Percentiles rank a stretch among this genome's conserved stretches.
Evolutionary conservation across 1,140 invertebrate genomes (phyloP).

Genomic region (Drosophila hydei): DNA sequence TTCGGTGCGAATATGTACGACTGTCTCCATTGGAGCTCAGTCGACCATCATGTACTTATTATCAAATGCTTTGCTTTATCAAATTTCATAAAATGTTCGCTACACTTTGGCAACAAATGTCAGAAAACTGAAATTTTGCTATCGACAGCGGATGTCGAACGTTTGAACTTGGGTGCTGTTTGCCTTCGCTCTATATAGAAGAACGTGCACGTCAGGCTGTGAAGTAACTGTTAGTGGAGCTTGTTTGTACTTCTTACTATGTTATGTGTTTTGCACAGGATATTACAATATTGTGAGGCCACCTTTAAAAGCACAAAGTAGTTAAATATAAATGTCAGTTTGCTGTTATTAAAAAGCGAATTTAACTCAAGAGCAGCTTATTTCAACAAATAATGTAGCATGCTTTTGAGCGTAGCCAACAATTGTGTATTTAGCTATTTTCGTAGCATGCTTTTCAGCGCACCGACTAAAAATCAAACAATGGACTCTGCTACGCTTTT

Average conservation of each 20-base stretch:
- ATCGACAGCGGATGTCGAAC: constrained; percentile 14
- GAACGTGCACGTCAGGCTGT: background rate
- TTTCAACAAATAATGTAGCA: background rate
- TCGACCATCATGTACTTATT: constrained; percentile 47
- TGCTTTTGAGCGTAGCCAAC: constrained; percentile 2
- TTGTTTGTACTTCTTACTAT: background rate
- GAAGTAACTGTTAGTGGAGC: background rate
- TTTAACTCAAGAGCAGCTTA: background rate
- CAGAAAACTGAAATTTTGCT: constrained; percentile 8
- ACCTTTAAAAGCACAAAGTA: no score
- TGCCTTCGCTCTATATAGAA: no score
- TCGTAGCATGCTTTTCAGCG: background rate
- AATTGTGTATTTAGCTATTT: background rate
- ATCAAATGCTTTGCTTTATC: constrained; percentile 48
- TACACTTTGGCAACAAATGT: constrained; percentile 16
- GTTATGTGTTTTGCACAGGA: background rate
- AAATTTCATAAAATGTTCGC: constrained; percentile 45
- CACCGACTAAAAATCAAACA: background rate
- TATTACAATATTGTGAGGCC: background rate
- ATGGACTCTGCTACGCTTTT: no score
- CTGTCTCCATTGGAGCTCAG: constrained; percentile 32
- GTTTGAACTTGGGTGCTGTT: background rate
- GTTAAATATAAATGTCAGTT: background rate
- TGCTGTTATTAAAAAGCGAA: no score
- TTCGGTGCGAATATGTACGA: constrained; percentile 45